Conservation (phyloP, 1,140 invertebrate genomes). For the Antheraea mylitta region DNA sequence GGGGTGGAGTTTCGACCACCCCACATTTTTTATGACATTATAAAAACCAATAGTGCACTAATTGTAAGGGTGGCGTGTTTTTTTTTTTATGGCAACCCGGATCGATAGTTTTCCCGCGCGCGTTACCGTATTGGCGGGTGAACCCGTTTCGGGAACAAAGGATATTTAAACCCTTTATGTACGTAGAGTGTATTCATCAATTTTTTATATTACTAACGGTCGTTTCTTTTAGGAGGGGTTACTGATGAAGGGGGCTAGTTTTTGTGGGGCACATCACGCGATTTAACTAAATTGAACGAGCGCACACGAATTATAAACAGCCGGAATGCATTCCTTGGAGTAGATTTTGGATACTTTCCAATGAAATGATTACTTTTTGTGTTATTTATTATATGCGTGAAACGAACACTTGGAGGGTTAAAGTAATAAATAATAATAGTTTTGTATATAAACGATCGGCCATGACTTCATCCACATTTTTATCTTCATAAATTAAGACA, state of each 20-base stretch:
- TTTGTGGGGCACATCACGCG: slow-evolving; percentile 65
- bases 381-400: too few species aligned
- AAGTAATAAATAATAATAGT: too few species aligned
- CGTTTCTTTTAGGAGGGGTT: slow-evolving; percentile 56
- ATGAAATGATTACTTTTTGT: too few species aligned
- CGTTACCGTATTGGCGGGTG: slow-evolving; percentile 43
- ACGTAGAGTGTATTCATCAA: slow-evolving; percentile 59
- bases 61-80: slow-evolving; percentile 59
- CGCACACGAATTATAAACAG: slow-evolving; percentile 38
- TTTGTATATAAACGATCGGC: too few species aligned
- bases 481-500: too few species aligned
- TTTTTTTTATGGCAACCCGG: slow-evolving; percentile 39
- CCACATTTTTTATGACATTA: slow-evolving; percentile 50
- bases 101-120: slow-evolving; percentile 64
- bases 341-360: background rate
- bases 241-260: slow-evolving; percentile 33
- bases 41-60: slow-evolving; percentile 55
- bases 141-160: slow-evolving; percentile 51
- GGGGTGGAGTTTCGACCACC: slow-evolving; percentile 55
- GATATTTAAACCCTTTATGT: slow-evolving; percentile 50
- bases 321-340: slow-evolving; percentile 9
- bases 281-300: slow-evolving; percentile 54
- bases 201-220: slow-evolving; percentile 65
- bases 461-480: too few species aligned
- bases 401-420: too few species aligned